These are phyloP conservation scores for Halcyon senegalensis DNA, from an alignment of 2,113 vertebrate species.

Conservation along the genomic window DNA sequence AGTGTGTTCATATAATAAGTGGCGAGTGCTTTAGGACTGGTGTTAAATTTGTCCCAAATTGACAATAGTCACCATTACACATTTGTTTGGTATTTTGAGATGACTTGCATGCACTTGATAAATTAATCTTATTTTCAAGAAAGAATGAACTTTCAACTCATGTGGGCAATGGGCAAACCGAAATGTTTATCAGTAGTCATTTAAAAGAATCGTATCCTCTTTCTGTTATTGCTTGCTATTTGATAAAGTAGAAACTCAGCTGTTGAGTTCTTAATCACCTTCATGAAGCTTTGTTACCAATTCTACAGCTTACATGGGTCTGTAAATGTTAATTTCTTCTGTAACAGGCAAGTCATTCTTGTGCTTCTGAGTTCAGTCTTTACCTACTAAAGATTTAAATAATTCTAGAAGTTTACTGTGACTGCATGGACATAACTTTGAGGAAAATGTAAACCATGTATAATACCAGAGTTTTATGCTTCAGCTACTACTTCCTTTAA, in stretches of 20 bases:
- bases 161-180: neutral
- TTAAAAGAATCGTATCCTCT: neutral
- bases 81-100: neutral
- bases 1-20: neutral
- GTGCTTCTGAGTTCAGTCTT: neutral
- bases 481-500: neutral
- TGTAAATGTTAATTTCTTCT: neutral
- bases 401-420: neutral
- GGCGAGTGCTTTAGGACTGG: neutral
- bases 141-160: neutral
- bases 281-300: neutral
- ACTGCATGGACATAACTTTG: neutral
- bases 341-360: neutral
- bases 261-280: neutral
- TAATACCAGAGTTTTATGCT: neutral
- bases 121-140: neutral
- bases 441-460: neutral
- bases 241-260: neutral
- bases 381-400: neutral
- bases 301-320: neutral
- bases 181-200: neutral
- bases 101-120: neutral
- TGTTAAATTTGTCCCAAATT: neutral
- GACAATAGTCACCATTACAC: neutral
- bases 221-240: neutral